Evolutionary conservation across 2,113 vertebrate species (phyloP).

Genomic region (Melanerpes aurifrons): DNA sequence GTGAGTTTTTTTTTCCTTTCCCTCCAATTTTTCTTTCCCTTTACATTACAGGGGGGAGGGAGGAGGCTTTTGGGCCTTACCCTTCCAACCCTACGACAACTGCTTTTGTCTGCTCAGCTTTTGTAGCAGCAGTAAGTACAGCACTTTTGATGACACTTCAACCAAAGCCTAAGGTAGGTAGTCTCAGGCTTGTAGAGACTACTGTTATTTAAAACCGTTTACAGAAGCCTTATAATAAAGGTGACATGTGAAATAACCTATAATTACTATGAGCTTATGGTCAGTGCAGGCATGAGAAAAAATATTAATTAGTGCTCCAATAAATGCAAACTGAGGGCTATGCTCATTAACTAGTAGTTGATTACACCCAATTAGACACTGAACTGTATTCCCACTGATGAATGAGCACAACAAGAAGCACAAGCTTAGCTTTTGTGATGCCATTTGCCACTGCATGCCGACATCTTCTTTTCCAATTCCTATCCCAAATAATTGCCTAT

Average conservation of each 20-base stretch:
- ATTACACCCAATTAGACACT: conserved; percentile 3
- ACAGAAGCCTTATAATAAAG: neutral
- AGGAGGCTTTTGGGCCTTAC: too few relatives aligned
- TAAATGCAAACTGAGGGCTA: neutral
- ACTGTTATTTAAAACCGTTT: neutral
- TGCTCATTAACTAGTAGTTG: neutral
- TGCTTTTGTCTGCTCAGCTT: neutral
- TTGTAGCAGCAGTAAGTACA: neutral
- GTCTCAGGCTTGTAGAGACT: neutral
- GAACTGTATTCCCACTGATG: neutral
- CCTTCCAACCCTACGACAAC: too few relatives aligned
- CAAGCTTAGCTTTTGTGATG: neutral
- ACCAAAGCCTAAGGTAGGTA: neutral
- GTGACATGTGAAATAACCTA: neutral
- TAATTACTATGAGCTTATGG: neutral
- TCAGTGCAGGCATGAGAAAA: neutral
- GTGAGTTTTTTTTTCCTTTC: too few relatives aligned
- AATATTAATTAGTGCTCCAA: neutral
- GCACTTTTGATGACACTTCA: neutral
- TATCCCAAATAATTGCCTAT: neutral
- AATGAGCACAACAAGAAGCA: neutral
- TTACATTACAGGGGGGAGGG: too few relatives aligned
- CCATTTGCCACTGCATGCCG: neutral
- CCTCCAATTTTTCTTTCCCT: too few relatives aligned
- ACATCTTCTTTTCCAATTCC: neutral